A percentile compares a stretch with the other conserved stretches of the same genome.
phyloP scores from a whole-genome alignment of 2,888 invertebrate genomes.

The Chaetogeoica ovagalla region DNA sequence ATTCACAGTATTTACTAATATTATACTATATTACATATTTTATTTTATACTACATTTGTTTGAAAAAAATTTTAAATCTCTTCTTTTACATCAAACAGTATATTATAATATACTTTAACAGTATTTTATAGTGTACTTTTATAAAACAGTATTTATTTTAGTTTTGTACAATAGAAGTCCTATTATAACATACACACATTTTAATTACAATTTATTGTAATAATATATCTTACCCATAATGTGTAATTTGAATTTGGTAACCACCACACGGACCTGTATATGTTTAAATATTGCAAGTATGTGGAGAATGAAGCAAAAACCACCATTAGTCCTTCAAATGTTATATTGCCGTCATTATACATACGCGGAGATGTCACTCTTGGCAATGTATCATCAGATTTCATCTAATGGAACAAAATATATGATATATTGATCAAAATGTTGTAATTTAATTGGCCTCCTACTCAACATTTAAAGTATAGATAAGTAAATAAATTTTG shows the following conservation, averaged over 20 bases:
- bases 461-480: not conserved
- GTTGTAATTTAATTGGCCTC: not conserved
- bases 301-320: conserved; percentile 77
- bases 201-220: no score
- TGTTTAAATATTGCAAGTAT: conserved; percentile 87
- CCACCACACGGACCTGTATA: conserved; percentile 98
- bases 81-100: no score
- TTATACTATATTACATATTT: no score
- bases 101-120: no score
- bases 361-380: conserved; percentile 45
- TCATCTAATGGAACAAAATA: conserved; percentile 30
- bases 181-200: no score
- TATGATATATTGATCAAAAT: no score
- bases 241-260: conserved; percentile 78
- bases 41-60: no score
- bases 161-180: no score
- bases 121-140: no score
- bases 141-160: no score
- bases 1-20: no score
- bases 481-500: not conserved
- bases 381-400: conserved; percentile 44
- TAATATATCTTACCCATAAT: conserved; percentile 36
- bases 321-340: conserved; percentile 85
- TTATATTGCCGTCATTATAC: conserved; percentile 59
- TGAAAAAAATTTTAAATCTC: no score